phyloP scores from a whole-genome alignment of 2,888 invertebrate species.

The Pseudococcus longispinus region DNA sequence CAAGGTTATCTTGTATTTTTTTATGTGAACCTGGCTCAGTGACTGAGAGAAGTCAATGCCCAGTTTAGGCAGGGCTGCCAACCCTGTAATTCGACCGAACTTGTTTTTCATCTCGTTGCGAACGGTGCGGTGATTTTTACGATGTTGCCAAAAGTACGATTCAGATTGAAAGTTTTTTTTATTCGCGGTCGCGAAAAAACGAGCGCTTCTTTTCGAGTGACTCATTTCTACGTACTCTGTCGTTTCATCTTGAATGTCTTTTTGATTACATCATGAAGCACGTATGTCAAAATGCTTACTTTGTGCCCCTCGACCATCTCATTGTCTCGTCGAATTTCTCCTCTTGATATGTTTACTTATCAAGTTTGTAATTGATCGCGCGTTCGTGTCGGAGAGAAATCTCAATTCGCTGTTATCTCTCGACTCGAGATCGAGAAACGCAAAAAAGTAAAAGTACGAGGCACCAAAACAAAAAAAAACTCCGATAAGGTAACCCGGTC shows the following conservation, averaged over 20 bases:
- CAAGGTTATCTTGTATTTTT: constrained; percentile 11
- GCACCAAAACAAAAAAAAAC: not conserved
- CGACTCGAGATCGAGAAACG: not conserved
- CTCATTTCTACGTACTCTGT: too few relatives aligned
- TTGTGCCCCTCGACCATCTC: not conserved
- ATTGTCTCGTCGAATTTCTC: not conserved
- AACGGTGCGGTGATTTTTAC: too few relatives aligned
- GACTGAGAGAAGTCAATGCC: not conserved
- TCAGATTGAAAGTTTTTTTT: too few relatives aligned
- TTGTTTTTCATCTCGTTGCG: too few relatives aligned
- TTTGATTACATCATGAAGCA: not conserved
- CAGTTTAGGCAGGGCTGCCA: not conserved
- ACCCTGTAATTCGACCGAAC: not conserved
- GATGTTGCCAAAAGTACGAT: too few relatives aligned
- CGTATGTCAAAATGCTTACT: not conserved
- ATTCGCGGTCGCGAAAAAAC: too few relatives aligned
- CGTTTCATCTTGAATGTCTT: not conserved
- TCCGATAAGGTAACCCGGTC: not conserved
- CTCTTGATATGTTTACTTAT: not conserved
- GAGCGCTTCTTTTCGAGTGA: too few relatives aligned
- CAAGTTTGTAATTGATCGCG: not conserved
- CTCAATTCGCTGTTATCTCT: not conserved
- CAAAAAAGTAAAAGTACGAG: not conserved
- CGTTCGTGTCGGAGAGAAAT: not conserved
- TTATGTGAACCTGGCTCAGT: not conserved